Percentiles rank a stretch among this genome's conserved stretches.
phyloP scores from a whole-genome alignment of 2,797 vertebrate genomes.

The Crossoptilon crossoptilon region DNA sequence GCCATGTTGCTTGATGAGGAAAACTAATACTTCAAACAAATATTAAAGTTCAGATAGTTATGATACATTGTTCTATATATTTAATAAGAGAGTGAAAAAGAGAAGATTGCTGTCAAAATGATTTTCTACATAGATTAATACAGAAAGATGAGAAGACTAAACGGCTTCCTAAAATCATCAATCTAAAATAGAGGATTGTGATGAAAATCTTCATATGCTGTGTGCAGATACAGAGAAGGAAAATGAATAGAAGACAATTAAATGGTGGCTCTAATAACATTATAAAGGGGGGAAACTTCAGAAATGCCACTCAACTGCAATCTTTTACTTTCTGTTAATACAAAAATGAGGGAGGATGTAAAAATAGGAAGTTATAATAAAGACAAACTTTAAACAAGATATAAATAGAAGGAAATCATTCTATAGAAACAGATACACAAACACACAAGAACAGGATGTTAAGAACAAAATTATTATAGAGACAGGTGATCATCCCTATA shows the following conservation, averaged over 20 bases:
- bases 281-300: constrained; percentile 18
- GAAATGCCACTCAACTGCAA: background rate
- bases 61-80: background rate
- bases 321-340: background rate
- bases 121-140: background rate
- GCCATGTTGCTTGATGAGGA: background rate
- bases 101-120: background rate
- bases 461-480: background rate
- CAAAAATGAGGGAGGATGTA: background rate
- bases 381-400: background rate
- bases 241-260: constrained; percentile 35
- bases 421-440: background rate
- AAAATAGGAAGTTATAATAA: constrained; percentile 26
- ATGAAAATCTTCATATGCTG: constrained; percentile 33
- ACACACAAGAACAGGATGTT: background rate
- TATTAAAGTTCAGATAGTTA: background rate
- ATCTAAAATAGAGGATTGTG: background rate
- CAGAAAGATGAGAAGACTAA: background rate
- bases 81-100: background rate
- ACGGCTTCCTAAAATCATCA: constrained; percentile 41
- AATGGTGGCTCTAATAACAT: background rate
- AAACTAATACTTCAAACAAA: background rate
- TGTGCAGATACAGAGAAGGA: background rate
- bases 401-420: background rate
- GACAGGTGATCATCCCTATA: fast-evolving